phyloP scores from a whole-genome alignment of 2,113 vertebrate genomes.

The Anolis sagrei region DNA sequence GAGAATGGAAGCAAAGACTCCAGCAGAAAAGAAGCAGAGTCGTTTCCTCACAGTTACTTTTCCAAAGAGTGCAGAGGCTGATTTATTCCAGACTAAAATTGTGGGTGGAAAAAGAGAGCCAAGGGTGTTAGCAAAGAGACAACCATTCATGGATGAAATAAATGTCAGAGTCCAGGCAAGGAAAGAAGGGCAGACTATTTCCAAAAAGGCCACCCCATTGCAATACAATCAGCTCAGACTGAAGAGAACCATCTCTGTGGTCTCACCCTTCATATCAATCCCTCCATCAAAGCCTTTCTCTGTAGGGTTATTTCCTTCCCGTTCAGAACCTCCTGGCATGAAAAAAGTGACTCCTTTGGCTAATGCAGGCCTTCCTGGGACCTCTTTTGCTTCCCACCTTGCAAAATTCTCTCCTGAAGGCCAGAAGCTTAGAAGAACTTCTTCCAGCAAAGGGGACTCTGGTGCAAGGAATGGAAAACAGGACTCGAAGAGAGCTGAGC shows the following conservation, averaged over 20 bases:
- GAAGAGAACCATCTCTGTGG: not conserved
- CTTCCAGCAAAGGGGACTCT: not conserved
- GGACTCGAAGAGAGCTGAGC: not conserved
- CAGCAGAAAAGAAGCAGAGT: not conserved
- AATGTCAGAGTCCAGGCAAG: not conserved
- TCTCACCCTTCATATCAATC: not conserved
- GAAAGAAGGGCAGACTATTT: not conserved
- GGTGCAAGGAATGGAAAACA: fast-evolving
- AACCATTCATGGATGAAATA: fast-evolving
- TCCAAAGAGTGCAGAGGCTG: constrained; percentile 13
- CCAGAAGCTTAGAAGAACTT: not conserved
- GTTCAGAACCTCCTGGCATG: fast-evolving
- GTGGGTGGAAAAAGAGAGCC: not conserved
- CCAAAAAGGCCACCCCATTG: constrained; percentile 37
- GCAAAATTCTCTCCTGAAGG: not conserved
- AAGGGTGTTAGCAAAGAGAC: fast-evolving
- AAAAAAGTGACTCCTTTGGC: constrained; percentile 8
- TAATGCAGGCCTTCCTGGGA: not conserved
- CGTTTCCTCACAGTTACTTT: constrained; percentile 37
- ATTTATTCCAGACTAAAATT: not conserved
- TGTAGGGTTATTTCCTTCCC: fast-evolving
- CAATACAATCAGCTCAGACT: constrained; percentile 24
- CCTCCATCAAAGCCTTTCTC: constrained; percentile 26
- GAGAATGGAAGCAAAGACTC: fast-evolving
- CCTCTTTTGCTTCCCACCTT: not conserved